A percentile compares a stretch with the other conserved stretches of the same genome.
Conservation (phyloP, 2,113 vertebrate genomes). For the Oreochromis aureus region DNA sequence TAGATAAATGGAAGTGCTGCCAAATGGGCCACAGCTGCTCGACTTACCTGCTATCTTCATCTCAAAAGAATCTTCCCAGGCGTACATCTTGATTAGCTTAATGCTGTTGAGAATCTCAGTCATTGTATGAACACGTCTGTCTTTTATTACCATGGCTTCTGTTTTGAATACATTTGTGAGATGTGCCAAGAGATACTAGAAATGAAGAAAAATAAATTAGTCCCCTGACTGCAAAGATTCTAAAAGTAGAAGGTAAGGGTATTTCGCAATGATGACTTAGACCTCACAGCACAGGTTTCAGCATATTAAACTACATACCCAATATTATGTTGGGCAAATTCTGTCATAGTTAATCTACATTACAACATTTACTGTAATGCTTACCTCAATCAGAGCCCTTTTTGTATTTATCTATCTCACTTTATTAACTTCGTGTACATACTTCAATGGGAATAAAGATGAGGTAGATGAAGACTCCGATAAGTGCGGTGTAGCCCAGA, state of each 20-base stretch:
- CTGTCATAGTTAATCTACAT: not conserved
- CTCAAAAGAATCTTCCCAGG: slow-evolving; percentile 78
- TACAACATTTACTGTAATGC: not conserved
- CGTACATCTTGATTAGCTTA: slow-evolving; percentile 82
- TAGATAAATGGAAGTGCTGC: not conserved
- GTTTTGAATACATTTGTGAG: slow-evolving; percentile 63
- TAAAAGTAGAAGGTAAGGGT: not conserved
- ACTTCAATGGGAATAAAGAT: slow-evolving; percentile 76
- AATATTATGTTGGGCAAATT: not conserved
- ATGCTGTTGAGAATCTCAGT: slow-evolving; percentile 80
- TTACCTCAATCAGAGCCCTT: not conserved
- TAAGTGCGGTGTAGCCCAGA: slow-evolving; percentile 74
- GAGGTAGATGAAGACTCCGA: slow-evolving; percentile 62
- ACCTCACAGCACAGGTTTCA: not conserved
- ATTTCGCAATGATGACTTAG: not conserved
- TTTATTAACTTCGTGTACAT: not conserved
- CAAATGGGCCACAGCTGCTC: not conserved
- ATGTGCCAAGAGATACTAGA: slow-evolving; percentile 68
- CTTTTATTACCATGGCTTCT: slow-evolving; percentile 62
- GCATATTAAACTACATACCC: not conserved
- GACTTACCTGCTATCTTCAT: slow-evolving; percentile 61
- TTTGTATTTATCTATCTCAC: not conserved
- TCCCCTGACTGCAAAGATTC: not conserved
- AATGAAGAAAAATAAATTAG: not conserved
- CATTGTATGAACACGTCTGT: slow-evolving; percentile 74